phyloP scores from a whole-genome alignment of 1,140 invertebrate genomes.

The Temnothorax longispinosus region DNA sequence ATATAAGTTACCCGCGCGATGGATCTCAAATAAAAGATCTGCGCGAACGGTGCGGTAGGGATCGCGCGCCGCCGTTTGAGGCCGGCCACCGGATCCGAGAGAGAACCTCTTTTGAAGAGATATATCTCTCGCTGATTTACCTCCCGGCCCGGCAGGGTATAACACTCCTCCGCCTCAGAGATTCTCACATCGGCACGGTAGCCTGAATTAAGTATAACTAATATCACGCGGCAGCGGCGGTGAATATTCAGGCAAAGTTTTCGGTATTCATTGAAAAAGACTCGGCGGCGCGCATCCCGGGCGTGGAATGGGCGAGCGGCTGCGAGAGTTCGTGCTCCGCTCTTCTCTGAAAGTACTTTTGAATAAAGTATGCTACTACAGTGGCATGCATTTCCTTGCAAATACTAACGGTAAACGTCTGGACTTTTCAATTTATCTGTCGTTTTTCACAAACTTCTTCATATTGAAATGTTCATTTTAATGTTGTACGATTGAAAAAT shows the following conservation, averaged over 20 bases:
- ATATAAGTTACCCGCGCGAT: constrained; percentile 83
- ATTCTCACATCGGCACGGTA: constrained; percentile 62
- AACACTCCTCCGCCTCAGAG: constrained; percentile 4
- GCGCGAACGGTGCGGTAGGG: constrained; percentile 11
- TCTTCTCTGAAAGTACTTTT: constrained; percentile 27
- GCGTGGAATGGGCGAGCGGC: constrained; percentile 63
- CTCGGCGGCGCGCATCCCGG: constrained; percentile 50
- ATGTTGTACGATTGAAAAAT: background rate
- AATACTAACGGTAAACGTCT: constrained; percentile 35
- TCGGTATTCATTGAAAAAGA: constrained; percentile 84
- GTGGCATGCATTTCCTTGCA: constrained; percentile 31
- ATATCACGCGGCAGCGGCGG: constrained; percentile 77
- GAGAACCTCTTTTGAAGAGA: constrained; percentile 33
- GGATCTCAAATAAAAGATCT: constrained; percentile 76
- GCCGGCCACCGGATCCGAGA: background rate
- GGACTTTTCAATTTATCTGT: constrained; percentile 48
- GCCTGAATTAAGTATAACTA: constrained; percentile 85
- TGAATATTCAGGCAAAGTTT: constrained; percentile 77
- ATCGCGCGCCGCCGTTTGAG: constrained; percentile 26
- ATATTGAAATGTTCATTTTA: background rate
- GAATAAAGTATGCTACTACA: constrained; percentile 49
- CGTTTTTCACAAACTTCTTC: constrained; percentile 24
- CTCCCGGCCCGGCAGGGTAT: background rate
- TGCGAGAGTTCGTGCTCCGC: constrained; percentile 14
- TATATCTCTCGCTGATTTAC: constrained; percentile 51